These are phyloP conservation scores for Amphipyra tragopoginis DNA, from an alignment of 2,888 invertebrate genomes.

Conservation along the genomic window DNA sequence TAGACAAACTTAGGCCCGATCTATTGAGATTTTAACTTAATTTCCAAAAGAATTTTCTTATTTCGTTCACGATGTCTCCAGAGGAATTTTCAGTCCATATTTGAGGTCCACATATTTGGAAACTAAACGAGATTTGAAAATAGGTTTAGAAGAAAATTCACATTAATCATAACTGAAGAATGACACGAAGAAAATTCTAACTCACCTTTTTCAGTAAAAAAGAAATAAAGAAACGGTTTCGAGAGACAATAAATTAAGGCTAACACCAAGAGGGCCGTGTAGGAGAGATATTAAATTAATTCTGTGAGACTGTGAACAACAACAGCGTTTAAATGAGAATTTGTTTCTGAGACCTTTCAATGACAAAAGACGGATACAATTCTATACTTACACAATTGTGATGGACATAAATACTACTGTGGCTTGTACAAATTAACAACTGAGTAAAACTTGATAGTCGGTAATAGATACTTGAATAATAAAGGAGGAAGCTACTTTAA, in stretches of 20 bases:
- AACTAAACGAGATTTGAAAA: constrained; percentile 10
- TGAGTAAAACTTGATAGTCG: constrained; percentile 11
- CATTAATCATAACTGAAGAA: constrained; percentile 4
- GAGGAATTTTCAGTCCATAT: constrained; percentile 20
- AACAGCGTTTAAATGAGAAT: constrained; percentile 35
- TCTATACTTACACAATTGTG: background rate
- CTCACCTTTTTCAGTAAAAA: constrained; percentile 1
- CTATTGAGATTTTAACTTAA: constrained; percentile 1
- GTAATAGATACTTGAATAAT: background rate
- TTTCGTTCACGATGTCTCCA: constrained; percentile 7
- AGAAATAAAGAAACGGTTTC: constrained; percentile 17
- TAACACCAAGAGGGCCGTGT: constrained; percentile 22
- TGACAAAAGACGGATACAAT: constrained; percentile 8
- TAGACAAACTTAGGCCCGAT: background rate
- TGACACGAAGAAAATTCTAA: background rate
- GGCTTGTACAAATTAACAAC: constrained; percentile 10
- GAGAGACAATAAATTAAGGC: constrained; percentile 40
- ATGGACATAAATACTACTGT: background rate
- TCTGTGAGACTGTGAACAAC: constrained; percentile 20
- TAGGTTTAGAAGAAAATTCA: constrained; percentile 8
- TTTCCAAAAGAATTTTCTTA: constrained; percentile 11
- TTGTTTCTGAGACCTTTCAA: constrained; percentile 19
- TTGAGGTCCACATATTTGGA: constrained; percentile 5
- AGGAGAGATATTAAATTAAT: constrained; percentile 44
- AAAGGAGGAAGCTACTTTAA: too few relatives aligned